Percentiles rank a stretch among this genome's conserved stretches.
Evolutionary conservation across 2,888 invertebrate species (phyloP).

Genomic region (Biston stratarius): DNA sequence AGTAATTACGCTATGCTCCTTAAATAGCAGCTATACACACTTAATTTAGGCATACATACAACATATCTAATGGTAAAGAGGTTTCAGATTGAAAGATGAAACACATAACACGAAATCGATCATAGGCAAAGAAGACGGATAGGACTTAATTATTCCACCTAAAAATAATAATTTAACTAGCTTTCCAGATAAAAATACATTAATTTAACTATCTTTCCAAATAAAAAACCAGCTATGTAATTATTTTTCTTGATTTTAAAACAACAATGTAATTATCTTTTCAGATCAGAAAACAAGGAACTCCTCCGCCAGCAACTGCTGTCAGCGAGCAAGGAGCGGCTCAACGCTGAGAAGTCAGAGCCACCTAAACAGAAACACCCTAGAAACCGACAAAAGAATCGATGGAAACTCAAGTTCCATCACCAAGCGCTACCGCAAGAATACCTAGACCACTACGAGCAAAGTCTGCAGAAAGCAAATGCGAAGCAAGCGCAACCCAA

Average conservation of each 20-base stretch:
- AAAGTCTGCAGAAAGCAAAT: slow-evolving; percentile 86
- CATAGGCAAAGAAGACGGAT: too few species aligned
- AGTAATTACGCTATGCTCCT: too few species aligned
- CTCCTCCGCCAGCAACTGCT: slow-evolving; percentile 77
- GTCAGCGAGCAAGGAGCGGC: slow-evolving; percentile 75
- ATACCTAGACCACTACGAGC: slow-evolving; percentile 92
- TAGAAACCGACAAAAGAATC: slow-evolving; percentile 87
- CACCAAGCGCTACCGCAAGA: slow-evolving; percentile 93
- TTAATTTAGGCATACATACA: too few species aligned
- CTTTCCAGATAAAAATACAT: too few species aligned
- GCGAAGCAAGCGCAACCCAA: slow-evolving; percentile 67
- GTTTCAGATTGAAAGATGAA: too few species aligned
- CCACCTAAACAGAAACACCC: slow-evolving; percentile 70
- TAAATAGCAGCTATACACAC: too few species aligned
- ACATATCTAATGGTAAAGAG: too few species aligned
- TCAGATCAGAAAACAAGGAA: slow-evolving; percentile 80
- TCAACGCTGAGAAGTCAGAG: slow-evolving; percentile 61
- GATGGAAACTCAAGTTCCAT: slow-evolving; percentile 92
- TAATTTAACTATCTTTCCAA: too few species aligned
- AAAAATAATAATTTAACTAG: too few species aligned
- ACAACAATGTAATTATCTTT: slow-evolving; percentile 43
- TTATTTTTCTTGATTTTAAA: neutral
- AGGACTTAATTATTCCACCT: too few species aligned
- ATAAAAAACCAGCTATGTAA: too few species aligned
- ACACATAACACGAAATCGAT: too few species aligned